Conservation (phyloP, 2,113 vertebrate species). For the Thymallus thymallus region DNA sequence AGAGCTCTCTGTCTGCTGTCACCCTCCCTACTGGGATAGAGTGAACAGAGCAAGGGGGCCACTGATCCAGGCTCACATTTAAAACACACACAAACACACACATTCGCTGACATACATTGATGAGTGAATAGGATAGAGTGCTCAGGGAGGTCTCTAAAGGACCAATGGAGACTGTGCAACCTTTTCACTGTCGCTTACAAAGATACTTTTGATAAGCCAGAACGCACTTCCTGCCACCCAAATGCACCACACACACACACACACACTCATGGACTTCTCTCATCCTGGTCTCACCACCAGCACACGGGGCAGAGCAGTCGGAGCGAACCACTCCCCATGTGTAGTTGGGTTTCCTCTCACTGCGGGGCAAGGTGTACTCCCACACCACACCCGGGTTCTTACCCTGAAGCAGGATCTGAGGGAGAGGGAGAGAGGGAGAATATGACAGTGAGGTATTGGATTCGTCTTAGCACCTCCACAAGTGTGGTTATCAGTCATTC, state of each 20-base stretch:
- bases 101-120: conserved; percentile 22
- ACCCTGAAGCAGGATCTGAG: conserved; percentile 91
- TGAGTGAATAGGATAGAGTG: conserved; percentile 28
- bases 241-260: conserved; percentile 4
- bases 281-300: conserved; percentile 77
- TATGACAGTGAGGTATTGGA: neutral
- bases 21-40: conserved; percentile 1
- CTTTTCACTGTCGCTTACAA: conserved; percentile 47
- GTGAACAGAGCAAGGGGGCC: neutral
- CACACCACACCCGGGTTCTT: conserved; percentile 91
- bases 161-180: conserved; percentile 14
- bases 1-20: conserved; percentile 17
- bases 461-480: neutral
- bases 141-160: conserved; percentile 6
- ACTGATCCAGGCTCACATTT: conserved; percentile 11
- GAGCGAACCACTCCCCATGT: conserved; percentile 87
- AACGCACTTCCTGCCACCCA: conserved; percentile 21
- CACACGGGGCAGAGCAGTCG: conserved; percentile 88
- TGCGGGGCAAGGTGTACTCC: conserved; percentile 88
- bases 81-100: conserved; percentile 30
- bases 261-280: neutral
- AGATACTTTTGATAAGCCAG: conserved; percentile 50
- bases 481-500: neutral
- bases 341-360: conserved; percentile 75
- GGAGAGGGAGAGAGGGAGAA: conserved; percentile 9